Evolutionary conservation across 2,797 vertebrate genomes (phyloP), one percentile per base, ranked within the genome.

Genomic region (Amphiprion clarkii): DNA sequence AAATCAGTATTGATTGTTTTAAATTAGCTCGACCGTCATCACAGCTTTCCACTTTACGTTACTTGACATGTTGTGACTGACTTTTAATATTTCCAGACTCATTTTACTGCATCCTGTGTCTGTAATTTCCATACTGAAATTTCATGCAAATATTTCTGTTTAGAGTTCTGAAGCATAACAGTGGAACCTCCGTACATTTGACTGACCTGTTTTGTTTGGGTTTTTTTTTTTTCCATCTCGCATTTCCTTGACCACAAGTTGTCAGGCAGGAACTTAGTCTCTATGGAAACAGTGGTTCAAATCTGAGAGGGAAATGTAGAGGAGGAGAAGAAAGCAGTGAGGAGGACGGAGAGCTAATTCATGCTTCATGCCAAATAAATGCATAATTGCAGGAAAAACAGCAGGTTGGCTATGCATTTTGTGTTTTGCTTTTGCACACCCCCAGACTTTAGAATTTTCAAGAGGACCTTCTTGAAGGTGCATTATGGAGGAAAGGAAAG

Each of bases 231-330:
- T 55, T 65, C 27, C 56, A 39, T 29, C 57, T 16, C 6, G 0
- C 29, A 67, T 46, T 79, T 62, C 54, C 51, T 77, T 66, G 82
- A 83, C 83, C 75, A 57, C 56, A 63, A 75, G 36, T 80, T 75
- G 57, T 82, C 60, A 74, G 65, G 67, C 66, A 71, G 76, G 31
- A 63, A 71, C 67, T 70, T 40, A 0, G 66, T 90, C 75, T 80
- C 90, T 78, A 86, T 90, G 82, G 82, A 83, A 91, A 92, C 84
- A 29, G 52, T 61, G 67, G 29, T 67, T 76, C 68, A 72, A 76
- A 83, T 58, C 56, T 57, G 5, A 67, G 51, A n/a, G 54, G 25
- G n/a, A 77, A 46, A 29, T 57, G 59, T 48, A 51, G 44, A 46
- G 44, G 36, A 72, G 27, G 21, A 55, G 68, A 79, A 70, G 61